Base-by-base conservation (phyloP, 2,797 vertebrate genomes). In the Gymnopithys bicolor region DNA sequence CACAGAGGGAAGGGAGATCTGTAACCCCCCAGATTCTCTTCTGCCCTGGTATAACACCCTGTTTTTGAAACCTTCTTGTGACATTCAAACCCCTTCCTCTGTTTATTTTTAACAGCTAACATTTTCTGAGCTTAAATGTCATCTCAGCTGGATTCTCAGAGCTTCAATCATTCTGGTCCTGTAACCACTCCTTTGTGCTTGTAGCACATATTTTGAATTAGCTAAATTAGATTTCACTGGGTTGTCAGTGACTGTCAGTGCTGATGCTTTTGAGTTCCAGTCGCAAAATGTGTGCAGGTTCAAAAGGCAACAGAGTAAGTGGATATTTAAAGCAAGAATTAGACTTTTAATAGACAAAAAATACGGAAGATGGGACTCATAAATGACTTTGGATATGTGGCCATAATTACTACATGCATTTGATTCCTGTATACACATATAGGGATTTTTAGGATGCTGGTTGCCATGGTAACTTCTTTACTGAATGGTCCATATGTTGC, bases 401-500 rank as follows among this genome's bases (percentile, higher is more conserved):
- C 68, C 35, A 18, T 59, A 92, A 93, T 93, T 92, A 88, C 48
- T 90, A 84, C 70, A 83, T 94, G 81, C 82, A 64, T 94, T 93
- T n/a, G 51, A 48, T 92, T 96, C 90, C 78, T 89, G 24, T 66
- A 60, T 64, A 90, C 69, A 94, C 69, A 84, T 41, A 85, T 12
- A 52, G 23, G 74, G 78, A 78, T 76, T 95, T 95, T 94, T 88
- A 86, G 86, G 90, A 96, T 75, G 69, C 69, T 89, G 53, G 95
- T 97, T 97, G 91, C 95, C 79, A 95, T 97, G 90, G 96, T 63
- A 93, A 97, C 93, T 60, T 60, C 62, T 94, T 94, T 90, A 94
- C 93, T 96, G 84, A 87, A 82, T n/a, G 80, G 81, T 89, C 95
- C 94, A 93, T 97, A 97, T 95, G 93, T 94, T 94, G 52, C 79